Conservation (phyloP, 2,797 vertebrate species). For the Melanogrammus aeglefinus region DNA sequence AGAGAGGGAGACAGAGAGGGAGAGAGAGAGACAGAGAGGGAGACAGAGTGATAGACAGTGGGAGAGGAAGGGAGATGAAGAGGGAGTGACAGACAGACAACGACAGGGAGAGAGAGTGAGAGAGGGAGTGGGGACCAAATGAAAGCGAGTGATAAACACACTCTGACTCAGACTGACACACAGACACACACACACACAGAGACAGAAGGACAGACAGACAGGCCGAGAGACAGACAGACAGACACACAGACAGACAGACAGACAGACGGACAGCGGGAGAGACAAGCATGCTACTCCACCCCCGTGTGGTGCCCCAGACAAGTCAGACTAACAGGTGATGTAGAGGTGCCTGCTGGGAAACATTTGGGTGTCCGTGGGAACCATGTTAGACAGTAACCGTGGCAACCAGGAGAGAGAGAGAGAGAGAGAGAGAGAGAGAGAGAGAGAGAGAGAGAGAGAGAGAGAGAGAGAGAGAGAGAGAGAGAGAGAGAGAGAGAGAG, state of each 20-base stretch:
- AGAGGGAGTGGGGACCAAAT: not conserved
- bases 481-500: too few relatives aligned
- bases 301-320: conserved; percentile 39
- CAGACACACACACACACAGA: too few relatives aligned
- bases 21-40: conserved; percentile 53
- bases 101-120: conserved; percentile 9
- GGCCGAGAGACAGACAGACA: not conserved
- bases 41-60: conserved; percentile 28
- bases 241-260: not conserved
- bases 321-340: conserved; percentile 65
- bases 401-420: conserved; percentile 22
- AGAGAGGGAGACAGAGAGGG: conserved; percentile 51
- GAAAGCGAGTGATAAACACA: not conserved
- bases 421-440: not conserved
- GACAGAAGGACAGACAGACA: conserved; percentile 57
- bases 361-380: conserved; percentile 29
- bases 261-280: not conserved
- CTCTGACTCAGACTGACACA: too few relatives aligned
- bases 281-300: not conserved
- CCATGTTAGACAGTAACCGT: conserved; percentile 18
- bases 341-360: conserved; percentile 46
- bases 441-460: too few relatives aligned
- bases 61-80: not conserved
- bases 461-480: too few relatives aligned
- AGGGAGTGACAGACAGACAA: not conserved